Evolutionary conservation across 2,888 invertebrate species (phyloP), one percentile per base, ranked within the genome.

Genomic region (Drosophila niveifrons): DNA sequence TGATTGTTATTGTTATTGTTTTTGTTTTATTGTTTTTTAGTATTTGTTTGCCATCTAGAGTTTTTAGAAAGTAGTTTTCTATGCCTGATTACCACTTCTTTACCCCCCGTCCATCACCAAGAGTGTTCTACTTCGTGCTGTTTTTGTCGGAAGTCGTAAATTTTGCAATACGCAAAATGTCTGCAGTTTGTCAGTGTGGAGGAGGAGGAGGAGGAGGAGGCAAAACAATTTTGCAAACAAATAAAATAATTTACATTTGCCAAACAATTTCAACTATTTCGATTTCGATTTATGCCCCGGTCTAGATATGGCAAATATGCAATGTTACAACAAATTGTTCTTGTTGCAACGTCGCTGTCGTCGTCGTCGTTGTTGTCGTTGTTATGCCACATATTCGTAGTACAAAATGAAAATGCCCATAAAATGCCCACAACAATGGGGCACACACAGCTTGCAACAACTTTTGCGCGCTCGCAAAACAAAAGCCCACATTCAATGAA

Each of bases 201-300:
- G 23, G 51, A 15, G 75, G 75, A n/a, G n/a, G n/a, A n/a, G n/a
- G n/a, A n/a, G 23, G 6, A 23, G 23, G 51, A 15, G 75, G 75
- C 64, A 47, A 73, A 87, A 81, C 81, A 84, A 83, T 87, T 83
- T 83, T 65, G 68, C 78, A 61, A 83, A 83, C 84, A 81, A 75
- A 89, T 87, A 87, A 89, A 83, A 87, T 83, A 84, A 89, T 79
- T 89, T 84, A 72, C 89, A 83, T 89, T 89, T 87, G 83, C 56
- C 88, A 75, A 84, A 78, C 69, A 88, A 84, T 80, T 75, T 75
- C 63, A 78, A 84, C 78, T 68, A 89, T 89, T 78, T 72, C 71
- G 71, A 57, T 71, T 73, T 80, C 75, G 63, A 76, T 76, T 79
- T 75, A 78, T 78, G 80, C 64, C 56, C 62, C 62, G 56, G 63